These are phyloP conservation scores for Aspidoscelis tigris DNA, from an alignment of 2,113 vertebrate species.

Conservation along the genomic window DNA sequence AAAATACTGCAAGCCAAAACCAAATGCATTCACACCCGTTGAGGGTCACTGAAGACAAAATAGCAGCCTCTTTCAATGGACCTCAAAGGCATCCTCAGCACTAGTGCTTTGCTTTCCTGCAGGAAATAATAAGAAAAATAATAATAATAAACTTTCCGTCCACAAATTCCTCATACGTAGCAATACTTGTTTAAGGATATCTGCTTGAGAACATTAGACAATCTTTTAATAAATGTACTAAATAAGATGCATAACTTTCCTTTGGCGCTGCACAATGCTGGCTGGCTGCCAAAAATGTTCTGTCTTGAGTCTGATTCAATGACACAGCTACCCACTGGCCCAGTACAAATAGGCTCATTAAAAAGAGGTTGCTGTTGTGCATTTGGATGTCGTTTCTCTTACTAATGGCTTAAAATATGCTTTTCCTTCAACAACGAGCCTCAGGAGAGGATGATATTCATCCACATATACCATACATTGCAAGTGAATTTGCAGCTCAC, in stretches of 20 bases:
- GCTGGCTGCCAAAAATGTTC: slow-evolving; percentile 55
- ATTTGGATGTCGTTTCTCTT: slow-evolving; percentile 62
- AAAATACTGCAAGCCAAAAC: not conserved
- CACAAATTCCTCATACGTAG: slow-evolving; percentile 63
- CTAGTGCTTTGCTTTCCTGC: not conserved
- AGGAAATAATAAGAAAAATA: slow-evolving; percentile 18
- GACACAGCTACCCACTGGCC: slow-evolving; percentile 58
- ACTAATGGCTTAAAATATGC: slow-evolving; percentile 61
- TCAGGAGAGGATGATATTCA: slow-evolving; percentile 47
- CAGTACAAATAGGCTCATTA: slow-evolving; percentile 71
- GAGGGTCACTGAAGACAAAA: not conserved
- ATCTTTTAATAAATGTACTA: slow-evolving; percentile 76
- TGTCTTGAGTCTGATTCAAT: slow-evolving; percentile 56
- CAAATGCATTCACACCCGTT: not conserved
- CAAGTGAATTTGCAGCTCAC: slow-evolving; percentile 17
- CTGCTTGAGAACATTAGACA: slow-evolving; percentile 67
- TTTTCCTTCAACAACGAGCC: slow-evolving; percentile 43
- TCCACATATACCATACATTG: slow-evolving; percentile 7
- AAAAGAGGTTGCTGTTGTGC: slow-evolving; percentile 63
- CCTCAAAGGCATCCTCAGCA: not conserved
- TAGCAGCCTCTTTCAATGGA: not conserved
- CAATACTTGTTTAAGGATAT: slow-evolving; percentile 72
- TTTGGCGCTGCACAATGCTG: slow-evolving; percentile 35
- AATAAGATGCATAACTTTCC: slow-evolving; percentile 77
- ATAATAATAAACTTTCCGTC: slow-evolving; percentile 28